Evolutionary conservation across 2,888 invertebrate species (phyloP).

Genomic region (Drosophila bunnanda): DNA sequence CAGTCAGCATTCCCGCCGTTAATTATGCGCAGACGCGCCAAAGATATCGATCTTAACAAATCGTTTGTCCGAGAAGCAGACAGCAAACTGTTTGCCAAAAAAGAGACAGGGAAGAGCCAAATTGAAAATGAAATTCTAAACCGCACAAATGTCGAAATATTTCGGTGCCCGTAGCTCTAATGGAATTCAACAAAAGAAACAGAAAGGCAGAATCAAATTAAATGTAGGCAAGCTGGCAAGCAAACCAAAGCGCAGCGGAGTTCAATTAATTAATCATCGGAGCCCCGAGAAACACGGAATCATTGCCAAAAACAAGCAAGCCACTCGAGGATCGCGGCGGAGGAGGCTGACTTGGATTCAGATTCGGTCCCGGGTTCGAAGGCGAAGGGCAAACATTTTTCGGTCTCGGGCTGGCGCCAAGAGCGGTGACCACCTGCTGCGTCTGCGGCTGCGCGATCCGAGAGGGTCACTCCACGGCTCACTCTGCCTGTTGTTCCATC

Average conservation of each 20-base stretch:
- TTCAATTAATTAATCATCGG: slow-evolving; percentile 77
- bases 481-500: slow-evolving; percentile 3
- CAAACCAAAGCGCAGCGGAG: slow-evolving; percentile 63
- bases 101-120: slow-evolving; percentile 43
- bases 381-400: slow-evolving; percentile 52
- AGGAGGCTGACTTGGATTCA: slow-evolving; percentile 14
- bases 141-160: slow-evolving; percentile 78
- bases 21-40: slow-evolving; percentile 78
- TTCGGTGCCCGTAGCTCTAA: slow-evolving; percentile 62
- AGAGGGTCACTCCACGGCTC: slow-evolving; percentile 21
- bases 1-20: slow-evolving; percentile 42
- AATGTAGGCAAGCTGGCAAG: slow-evolving; percentile 56
- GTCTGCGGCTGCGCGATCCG: slow-evolving; percentile 55
- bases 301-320: slow-evolving; percentile 71
- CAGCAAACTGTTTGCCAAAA: slow-evolving; percentile 37
- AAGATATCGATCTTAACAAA: slow-evolving; percentile 79
- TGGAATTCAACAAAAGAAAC: slow-evolving; percentile 72
- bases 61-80: slow-evolving; percentile 73
- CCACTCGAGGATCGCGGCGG: slow-evolving; percentile 24
- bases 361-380: slow-evolving; percentile 8
- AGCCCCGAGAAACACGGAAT: slow-evolving; percentile 53
- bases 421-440: slow-evolving; percentile 81
- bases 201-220: slow-evolving; percentile 68
- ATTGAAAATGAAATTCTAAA: slow-evolving; percentile 79
- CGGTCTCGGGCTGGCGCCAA: slow-evolving; percentile 77